Evolutionary conservation across 2,113 vertebrate genomes (phyloP), one percentile per base, ranked within the genome.

Genomic region (Fukomys damarensis): DNA sequence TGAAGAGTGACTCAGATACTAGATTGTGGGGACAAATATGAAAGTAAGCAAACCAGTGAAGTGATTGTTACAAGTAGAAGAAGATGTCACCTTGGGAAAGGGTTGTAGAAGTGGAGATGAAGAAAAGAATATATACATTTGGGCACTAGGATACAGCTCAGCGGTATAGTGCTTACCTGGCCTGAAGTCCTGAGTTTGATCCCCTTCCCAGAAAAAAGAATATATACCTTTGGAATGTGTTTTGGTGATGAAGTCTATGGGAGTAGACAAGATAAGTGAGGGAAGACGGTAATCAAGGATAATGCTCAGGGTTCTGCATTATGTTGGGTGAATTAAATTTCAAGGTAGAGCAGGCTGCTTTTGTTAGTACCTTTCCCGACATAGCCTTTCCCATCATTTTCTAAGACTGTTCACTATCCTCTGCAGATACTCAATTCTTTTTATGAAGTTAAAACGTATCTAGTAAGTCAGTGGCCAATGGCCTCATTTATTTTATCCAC

Each of bases 301-400:
- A 82, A 82, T 32, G 32, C 59, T 58, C 38, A 46, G 38, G 79
- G 41, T 81, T 86, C 84, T 80, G 30, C 20, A 38, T 56, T 66
- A 30, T 24, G 43, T 74, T 93, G 19, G 24, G 30, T 79, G 70
- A 91, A 54, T 68, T 91, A 9, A 26, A 2, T 85, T 66, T 74
- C 46, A 66, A 93, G 79, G 65, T 41, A 93, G 54, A 88, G 24
- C 35, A 65, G 43, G 43, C 59, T 93, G 59, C 28, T 66, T 9
- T 76, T 66, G 19, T 38, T 35, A 80, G 49, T 63, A 26, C n/a
- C 63, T 93, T 88, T 26, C 41, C 49, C 87, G 10, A 43, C 1
- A 30, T 26, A 70, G 58, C 28, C n/a, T 28, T 84, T 93, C 68
- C 86, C 66, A 84, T 63, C 28, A 87, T 93, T 93, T 90, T 87